Conservation (phyloP, 2,797 vertebrate species). For the Helostoma temminkii region DNA sequence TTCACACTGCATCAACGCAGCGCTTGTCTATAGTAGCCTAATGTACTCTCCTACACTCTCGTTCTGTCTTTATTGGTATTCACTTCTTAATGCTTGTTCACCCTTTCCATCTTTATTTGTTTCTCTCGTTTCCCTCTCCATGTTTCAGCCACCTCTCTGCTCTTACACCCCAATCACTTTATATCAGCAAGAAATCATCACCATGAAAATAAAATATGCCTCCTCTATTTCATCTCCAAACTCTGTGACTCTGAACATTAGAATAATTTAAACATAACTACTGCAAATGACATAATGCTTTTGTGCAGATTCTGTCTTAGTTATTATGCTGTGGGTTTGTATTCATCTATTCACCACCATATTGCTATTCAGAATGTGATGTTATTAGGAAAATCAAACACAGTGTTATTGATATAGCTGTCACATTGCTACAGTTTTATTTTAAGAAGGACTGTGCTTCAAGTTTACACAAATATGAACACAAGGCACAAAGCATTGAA, state of each 20-base stretch:
- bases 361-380: conserved; percentile 40
- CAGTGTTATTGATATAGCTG: conserved; percentile 69
- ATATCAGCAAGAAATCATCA: conserved; percentile 41
- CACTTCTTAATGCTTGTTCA: conserved; percentile 7
- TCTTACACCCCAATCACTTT: background rate
- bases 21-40: background rate
- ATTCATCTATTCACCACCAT: conserved; percentile 53
- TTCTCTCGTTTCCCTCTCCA: conserved; percentile 15
- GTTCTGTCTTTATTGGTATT: conserved; percentile 35
- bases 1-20: conserved; percentile 1
- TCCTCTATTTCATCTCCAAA: conserved; percentile 34
- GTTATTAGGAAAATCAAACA: conserved; percentile 51
- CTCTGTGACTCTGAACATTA: conserved; percentile 33
- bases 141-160: background rate
- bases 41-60: conserved; percentile 1
- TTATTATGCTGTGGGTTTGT: conserved; percentile 29
- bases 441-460: conserved; percentile 28
- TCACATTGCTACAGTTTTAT: conserved; percentile 57
- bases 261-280: conserved; percentile 52
- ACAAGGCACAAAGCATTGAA: background rate
- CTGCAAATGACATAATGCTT: conserved; percentile 52
- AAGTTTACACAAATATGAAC: conserved; percentile 3
- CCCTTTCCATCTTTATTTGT: conserved; percentile 53
- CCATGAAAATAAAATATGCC: conserved; percentile 43
- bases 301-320: conserved; percentile 22